Percentiles rank a stretch among this genome's conserved stretches.
Conservation (phyloP, 2,888 invertebrate genomes). For the Drosophila borborema region DNA sequence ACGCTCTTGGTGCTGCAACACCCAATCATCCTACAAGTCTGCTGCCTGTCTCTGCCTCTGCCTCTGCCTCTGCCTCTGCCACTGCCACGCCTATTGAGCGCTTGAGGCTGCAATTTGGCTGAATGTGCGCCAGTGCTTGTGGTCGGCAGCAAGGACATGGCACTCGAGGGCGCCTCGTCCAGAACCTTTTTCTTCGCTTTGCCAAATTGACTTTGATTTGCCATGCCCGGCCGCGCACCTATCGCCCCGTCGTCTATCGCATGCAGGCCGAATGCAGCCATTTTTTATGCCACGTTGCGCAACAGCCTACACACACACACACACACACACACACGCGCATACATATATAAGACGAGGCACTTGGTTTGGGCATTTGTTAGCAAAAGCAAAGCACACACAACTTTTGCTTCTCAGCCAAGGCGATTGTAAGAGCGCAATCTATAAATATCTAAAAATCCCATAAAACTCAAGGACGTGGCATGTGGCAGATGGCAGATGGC, state of each 20-base stretch:
- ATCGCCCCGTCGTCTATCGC: conserved; percentile 10
- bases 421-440: conserved; percentile 68
- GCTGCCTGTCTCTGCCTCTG: background rate
- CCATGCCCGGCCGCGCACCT: conserved; percentile 22
- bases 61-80: background rate
- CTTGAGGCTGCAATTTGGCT: conserved; percentile 48
- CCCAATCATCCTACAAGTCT: background rate
- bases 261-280: conserved; percentile 61
- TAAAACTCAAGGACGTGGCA: conserved; percentile 67
- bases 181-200: conserved; percentile 53
- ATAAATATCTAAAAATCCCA: conserved; percentile 78
- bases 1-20: conserved; percentile 4
- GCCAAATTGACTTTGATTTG: conserved; percentile 75
- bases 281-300: conserved; percentile 71
- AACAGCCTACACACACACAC: conserved; percentile 31
- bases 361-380: conserved; percentile 45
- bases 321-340: conserved; percentile 6
- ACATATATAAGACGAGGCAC: conserved; percentile 8
- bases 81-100: conserved; percentile 12
- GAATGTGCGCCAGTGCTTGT: conserved; percentile 33
- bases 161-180: conserved; percentile 57
- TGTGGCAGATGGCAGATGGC: conserved; percentile 32
- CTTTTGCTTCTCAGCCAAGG: conserved; percentile 30
- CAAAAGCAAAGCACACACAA: conserved; percentile 40
- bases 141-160: conserved; percentile 51